Conservation (phyloP, 2,888 invertebrate genomes). For the Cartodere bifasciata region DNA sequence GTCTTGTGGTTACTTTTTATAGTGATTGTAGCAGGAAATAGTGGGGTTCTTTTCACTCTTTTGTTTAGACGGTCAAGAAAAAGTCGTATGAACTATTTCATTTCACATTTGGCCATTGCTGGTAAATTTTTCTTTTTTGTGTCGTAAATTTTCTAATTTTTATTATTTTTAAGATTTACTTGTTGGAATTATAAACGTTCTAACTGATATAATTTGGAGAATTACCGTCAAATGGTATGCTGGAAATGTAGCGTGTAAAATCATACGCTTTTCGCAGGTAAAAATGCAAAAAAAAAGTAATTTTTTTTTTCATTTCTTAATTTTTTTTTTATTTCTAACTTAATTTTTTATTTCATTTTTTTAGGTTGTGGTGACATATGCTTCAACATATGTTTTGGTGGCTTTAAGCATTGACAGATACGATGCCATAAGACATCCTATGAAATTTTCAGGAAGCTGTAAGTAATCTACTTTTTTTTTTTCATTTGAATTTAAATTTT, state of each 20-base stretch:
- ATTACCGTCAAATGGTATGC: constrained; percentile 78
- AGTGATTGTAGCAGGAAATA: constrained; percentile 76
- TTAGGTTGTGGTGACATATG: constrained; percentile 76
- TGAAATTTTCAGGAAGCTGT: constrained; percentile 90
- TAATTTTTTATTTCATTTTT: constrained; percentile 19
- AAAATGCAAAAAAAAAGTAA: constrained; percentile 8
- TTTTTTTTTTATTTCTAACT: not conserved
- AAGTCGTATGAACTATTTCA: constrained; percentile 91
- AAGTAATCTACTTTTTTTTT: constrained; percentile 37
- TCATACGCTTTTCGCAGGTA: constrained; percentile 68
- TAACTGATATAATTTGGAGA: constrained; percentile 78
- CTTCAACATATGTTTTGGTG: constrained; percentile 81
- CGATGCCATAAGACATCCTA: constrained; percentile 85
- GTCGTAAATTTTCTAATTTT: constrained; percentile 3
- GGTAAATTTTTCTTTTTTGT: constrained; percentile 43
- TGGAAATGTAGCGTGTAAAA: constrained; percentile 74
- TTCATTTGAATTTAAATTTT: too few species aligned
- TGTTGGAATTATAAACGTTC: constrained; percentile 76
- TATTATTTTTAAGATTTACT: constrained; percentile 55
- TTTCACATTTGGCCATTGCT: constrained; percentile 83
- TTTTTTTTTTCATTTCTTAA: not conserved
- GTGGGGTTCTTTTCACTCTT: constrained; percentile 75
- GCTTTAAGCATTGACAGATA: constrained; percentile 84
- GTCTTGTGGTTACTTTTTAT: constrained; percentile 76
- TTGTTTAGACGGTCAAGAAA: constrained; percentile 72